Conservation (phyloP, 2,888 invertebrate genomes). For the Papilio elwesi region DNA sequence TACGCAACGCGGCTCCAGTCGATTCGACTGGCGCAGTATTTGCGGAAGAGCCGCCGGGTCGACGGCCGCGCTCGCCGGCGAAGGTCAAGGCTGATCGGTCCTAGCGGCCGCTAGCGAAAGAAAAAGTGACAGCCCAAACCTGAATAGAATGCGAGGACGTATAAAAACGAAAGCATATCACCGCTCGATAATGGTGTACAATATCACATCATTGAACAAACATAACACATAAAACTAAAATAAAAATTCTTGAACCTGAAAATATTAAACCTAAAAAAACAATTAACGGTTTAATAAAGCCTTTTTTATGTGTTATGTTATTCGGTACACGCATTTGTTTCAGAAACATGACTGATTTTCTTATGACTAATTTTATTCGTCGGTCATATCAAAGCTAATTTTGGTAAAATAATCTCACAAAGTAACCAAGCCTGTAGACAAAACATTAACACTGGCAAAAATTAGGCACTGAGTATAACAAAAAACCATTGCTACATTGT, state of each 20-base stretch:
- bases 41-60: conserved; percentile 63
- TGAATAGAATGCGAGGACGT: conserved; percentile 79
- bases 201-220: neutral
- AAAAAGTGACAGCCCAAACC: conserved; percentile 83
- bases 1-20: neutral
- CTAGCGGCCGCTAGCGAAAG: conserved; percentile 67
- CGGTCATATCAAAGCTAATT: neutral
- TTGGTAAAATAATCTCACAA: neutral
- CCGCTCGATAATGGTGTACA: conserved; percentile 8
- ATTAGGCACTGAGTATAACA: neutral
- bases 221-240: neutral
- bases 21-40: conserved; percentile 32
- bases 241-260: neutral
- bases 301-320: neutral
- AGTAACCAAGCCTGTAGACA: neutral
- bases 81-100: conserved; percentile 78
- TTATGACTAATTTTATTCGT: neutral
- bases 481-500: conserved; percentile 5
- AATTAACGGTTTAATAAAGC: neutral
- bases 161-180: conserved; percentile 80
- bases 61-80: conserved; percentile 77
- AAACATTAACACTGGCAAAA: conserved; percentile 1
- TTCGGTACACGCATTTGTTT: neutral
- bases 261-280: neutral
- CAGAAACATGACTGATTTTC: neutral